These are phyloP conservation scores for Amphipyra berbera DNA, from an alignment of 2,888 invertebrate species.

Conservation along the genomic window DNA sequence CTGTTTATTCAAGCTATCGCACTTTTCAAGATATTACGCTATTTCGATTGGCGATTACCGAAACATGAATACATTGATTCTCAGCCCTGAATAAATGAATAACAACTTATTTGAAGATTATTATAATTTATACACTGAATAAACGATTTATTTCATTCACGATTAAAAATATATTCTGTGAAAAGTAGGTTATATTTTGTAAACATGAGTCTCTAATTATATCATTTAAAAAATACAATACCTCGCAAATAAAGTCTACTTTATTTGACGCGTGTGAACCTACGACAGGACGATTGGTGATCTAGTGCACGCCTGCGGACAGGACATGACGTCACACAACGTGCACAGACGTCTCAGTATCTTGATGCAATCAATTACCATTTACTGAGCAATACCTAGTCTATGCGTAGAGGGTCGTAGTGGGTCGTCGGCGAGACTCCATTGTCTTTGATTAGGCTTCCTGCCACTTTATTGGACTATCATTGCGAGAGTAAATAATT, in stretches of 20 bases:
- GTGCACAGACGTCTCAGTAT: constrained; percentile 62
- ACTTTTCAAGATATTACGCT: constrained; percentile 35
- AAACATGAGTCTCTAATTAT: neutral
- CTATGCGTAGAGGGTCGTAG: constrained; percentile 46
- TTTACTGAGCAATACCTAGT: constrained; percentile 62
- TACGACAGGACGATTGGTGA: constrained; percentile 26
- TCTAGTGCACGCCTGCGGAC: constrained; percentile 37
- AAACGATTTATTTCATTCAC: constrained; percentile 41
- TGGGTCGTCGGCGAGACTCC: constrained; percentile 49
- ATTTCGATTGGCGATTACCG: constrained; percentile 49
- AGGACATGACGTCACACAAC: constrained; percentile 65
- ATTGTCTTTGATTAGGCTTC: constrained; percentile 65
- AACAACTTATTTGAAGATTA: constrained; percentile 49
- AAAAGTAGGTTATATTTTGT: constrained; percentile 17
- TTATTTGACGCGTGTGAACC: constrained; percentile 35
- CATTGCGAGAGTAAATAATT: constrained; percentile 48
- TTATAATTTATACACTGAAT: constrained; percentile 43
- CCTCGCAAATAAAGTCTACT: constrained; percentile 7
- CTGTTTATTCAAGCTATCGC: constrained; percentile 31
- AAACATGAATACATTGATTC: constrained; percentile 54
- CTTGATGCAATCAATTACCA: constrained; percentile 67
- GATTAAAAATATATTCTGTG: constrained; percentile 14
- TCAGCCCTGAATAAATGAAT: constrained; percentile 57
- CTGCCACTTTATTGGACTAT: constrained; percentile 54
- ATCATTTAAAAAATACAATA: neutral